phyloP scores from a whole-genome alignment of 2,888 invertebrate species.

The Himalopsyche japonica region DNA sequence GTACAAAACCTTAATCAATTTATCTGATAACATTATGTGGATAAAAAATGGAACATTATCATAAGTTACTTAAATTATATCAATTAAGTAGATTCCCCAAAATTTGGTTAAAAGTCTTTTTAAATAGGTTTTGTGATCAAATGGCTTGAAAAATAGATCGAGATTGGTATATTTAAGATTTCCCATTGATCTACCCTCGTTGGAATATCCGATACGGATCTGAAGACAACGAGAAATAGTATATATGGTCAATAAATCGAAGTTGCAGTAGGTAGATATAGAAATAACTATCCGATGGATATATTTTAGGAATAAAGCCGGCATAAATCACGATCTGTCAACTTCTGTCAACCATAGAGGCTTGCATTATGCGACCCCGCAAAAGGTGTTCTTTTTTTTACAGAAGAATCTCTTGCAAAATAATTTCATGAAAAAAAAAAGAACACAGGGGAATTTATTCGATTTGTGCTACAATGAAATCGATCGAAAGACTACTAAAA shows the following conservation, averaged over 20 bases:
- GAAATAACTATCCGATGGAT: slow-evolving; percentile 38
- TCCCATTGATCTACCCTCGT: neutral
- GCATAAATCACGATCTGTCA: slow-evolving; percentile 39
- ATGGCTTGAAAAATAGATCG: neutral
- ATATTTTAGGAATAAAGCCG: slow-evolving; percentile 38
- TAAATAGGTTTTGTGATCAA: too few relatives aligned
- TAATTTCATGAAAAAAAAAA: neutral
- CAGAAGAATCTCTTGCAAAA: slow-evolving; percentile 3
- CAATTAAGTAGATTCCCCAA: too few relatives aligned
- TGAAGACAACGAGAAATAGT: slow-evolving; percentile 23
- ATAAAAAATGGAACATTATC: too few relatives aligned
- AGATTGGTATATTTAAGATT: neutral
- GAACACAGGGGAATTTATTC: neutral
- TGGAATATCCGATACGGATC: slow-evolving; percentile 32
- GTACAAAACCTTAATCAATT: too few relatives aligned
- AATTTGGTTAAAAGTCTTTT: too few relatives aligned
- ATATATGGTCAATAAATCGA: slow-evolving; percentile 36
- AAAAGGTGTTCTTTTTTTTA: slow-evolving; percentile 1
- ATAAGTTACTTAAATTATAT: too few relatives aligned
- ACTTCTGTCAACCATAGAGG: slow-evolving; percentile 35
- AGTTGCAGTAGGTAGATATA: slow-evolving; percentile 20
- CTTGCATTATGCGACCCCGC: neutral
- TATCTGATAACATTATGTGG: too few relatives aligned
- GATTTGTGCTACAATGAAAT: neutral
- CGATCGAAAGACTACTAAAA: neutral